Base-by-base conservation (phyloP, 2,113 vertebrate species). In the Ophthalmolycus amberensis region DNA sequence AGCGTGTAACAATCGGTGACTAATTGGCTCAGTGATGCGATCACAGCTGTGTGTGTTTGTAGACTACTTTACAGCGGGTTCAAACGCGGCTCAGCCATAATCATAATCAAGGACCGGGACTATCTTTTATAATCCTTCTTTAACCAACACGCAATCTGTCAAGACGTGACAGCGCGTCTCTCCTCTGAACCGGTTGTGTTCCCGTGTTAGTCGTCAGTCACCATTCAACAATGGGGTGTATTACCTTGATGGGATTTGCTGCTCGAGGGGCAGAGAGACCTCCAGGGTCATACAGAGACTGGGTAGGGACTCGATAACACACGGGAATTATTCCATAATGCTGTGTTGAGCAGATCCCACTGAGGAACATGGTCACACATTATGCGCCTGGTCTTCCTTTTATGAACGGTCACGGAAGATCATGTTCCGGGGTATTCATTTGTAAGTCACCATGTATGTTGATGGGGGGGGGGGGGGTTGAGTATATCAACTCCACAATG, bases 191-290 rank as follows among this genome's bases (percentile, higher is more conserved):
- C 29, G 71, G 70, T 70, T 79, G 75, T 52, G 66, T 74, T 80
- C 58, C 56, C 16, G 72, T 72, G 58, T 62, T 52, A 16, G 63
- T 56, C 56, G 42, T 64, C 68, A 63, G 69, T 63, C 62, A 50
- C 32, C 38, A 60, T 80, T 1, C 38, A 64, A 25, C 25, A 32
- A 58, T 75, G 79, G 16, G 48, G 73, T 86, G 76, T 62, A 71
- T 80, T 86, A 84, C 76, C 56, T 27, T 89, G 79, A 88, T 89
- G 72, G 77, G 80, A 88, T 91, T 88, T 88, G 80, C 52, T 60
- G 75, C 65, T 77, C 6, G 2, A 42, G 48, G 77, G 66, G 48
- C 83, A 65, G 32, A 40, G 14, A 79, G 75, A 81, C 84, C 79
- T 70, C 79, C 75, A 67, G 86, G 85, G 85, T 85, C 85, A 88